Evolutionary conservation across 2,113 vertebrate species (phyloP), one percentile per base, ranked within the genome.

Genomic region (Lathamus discolor): DNA sequence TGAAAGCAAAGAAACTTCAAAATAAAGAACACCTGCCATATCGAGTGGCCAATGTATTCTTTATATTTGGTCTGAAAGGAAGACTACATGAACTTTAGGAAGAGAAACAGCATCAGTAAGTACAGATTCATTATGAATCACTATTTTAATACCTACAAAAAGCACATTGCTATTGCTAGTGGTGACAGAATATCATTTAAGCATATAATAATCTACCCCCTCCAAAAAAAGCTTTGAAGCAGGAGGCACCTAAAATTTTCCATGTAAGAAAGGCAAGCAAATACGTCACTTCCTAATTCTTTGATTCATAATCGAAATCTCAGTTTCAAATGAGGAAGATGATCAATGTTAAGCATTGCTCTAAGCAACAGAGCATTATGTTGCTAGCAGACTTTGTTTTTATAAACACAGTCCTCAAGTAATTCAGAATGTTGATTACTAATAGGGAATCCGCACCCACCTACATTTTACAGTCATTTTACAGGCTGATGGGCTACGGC

Each of bases 221-320:
- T 80, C 74, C 44, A 90, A 70, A 96, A 94, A 86, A 78, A 37
- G 14, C 51, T 92, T 79, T 73, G 57, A 87, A 83, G 25, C 33
- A 72, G 83, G 44, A 94, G 93, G 29, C 0, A 0, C 41, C 72
- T 85, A 77, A 92, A 73, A 44, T 68, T 86, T 91, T 90, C 68
- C 72, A 68, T 67, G 84, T 51, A 91, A 94, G 54, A 79, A 90
- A 95, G 51, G 74, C 61, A 94, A 91, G 52, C 25, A 88, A 70
- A 89, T 63, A 63, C 77, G 17, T 95, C 25, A 77, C 64, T 95
- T 93, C 61, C 51, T 91, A 92, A 92, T 90, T 95, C 41, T 84
- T 92, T 91, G 62, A 76, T 92, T 84, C 61, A 33, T 88, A 93
- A 90, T 37, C 95, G 41, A 95, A 96, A 87, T 93, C 73, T 88